Base-by-base conservation (phyloP, 2,888 invertebrate genomes). In the Drosophila lacicola region DNA sequence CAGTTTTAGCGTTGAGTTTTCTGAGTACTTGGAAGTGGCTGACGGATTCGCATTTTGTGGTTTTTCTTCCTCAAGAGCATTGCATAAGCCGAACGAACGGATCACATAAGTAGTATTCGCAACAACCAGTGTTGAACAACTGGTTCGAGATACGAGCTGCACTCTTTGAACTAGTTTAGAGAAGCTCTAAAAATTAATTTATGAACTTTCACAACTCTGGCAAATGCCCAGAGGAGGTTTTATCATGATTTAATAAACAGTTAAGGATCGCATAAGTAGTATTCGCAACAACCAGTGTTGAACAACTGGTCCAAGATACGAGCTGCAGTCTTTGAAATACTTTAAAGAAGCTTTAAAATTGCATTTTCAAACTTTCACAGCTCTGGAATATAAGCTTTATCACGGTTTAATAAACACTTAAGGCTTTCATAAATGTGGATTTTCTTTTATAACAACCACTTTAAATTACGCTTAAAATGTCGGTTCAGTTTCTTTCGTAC, bases 1-100 rank as follows among this genome's bases (percentile, higher is more conserved):
- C 57, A 64, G 74, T 72, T 77, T 60, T 34, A 69, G 56, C 60
- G 69, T 61, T 61, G 54, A 63, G 54, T 64, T 60, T 68, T 63
- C 58, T 51, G 58, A 67, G 68, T 54, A 53, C 61, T 69, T 51
- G 41, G 45, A 37, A 69, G 69, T 69, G 61, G 53, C 54, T 69
- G 69, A 68, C 44, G 69, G 49, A 68, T 69, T 69, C 60, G 33
- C 41, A 60, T 68, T 46, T 68, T 68, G 57, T 58, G 68, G 68
- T 67, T 68, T 68, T 44, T 44, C 3, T 29, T 62, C 41, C n/a
- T 54, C 36, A 19, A 45, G 64, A 47, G 56, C 45, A 36, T 74
- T 74, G 74, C 74, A 74, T 74, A 74, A 74, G 68, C 21, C 3
- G 9, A 34, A 4, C 3, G 9, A 34, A 4, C 29, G 44, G 50